Base-by-base conservation (phyloP, 1,140 invertebrate genomes). In the Elymnias hypermnestra region DNA sequence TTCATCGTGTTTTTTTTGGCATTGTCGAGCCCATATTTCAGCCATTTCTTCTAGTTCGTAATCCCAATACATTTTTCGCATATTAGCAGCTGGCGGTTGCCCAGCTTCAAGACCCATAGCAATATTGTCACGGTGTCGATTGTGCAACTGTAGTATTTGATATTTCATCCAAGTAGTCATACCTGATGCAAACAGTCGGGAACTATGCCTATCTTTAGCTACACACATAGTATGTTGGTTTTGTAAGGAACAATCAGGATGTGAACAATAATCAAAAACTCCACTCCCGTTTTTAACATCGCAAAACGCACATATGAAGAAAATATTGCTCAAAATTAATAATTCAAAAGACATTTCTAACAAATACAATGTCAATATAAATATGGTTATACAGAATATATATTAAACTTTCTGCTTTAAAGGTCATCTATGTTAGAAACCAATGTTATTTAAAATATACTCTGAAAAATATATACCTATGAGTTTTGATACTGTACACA, bases 41-140 rank as follows among this genome's bases (percentile, higher is more conserved):
- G 81, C 81, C 67, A 78, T 78, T 35, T 72, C 56, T 39, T 84
- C 81, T 0, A 84, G 61, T 39, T 84, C 78, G 15, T 77, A 75
- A 38, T 84, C 81, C 81, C 81, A 84, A 28, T 84, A 84, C 67
- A 84, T 71, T 28, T 83, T 84, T 3, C 81, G 63, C 81, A 84
- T 84, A 43, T 84, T 84, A 6, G 78, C 55, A 7, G 81, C 81
- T 7, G 78, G 66, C 1, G 81, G 81, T 21, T 83, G 76, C 0
- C 74, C 81, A 3, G 78, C 63, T 41, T 84, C 76, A 3, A 84
- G 58, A 0, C 81, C 81, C 66, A 81, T 70, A 7, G 81, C 81
- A 21, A 84, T 75, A 19, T 84, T 83, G 49, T 84, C 81, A 36
- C 81, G 63, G 19, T 84, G 70, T 12, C 76, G 57, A 41, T 84